Percentiles rank a stretch among this genome's conserved stretches.
phyloP scores from a whole-genome alignment of 1,140 invertebrate genomes.

The Nebria ingens region DNA sequence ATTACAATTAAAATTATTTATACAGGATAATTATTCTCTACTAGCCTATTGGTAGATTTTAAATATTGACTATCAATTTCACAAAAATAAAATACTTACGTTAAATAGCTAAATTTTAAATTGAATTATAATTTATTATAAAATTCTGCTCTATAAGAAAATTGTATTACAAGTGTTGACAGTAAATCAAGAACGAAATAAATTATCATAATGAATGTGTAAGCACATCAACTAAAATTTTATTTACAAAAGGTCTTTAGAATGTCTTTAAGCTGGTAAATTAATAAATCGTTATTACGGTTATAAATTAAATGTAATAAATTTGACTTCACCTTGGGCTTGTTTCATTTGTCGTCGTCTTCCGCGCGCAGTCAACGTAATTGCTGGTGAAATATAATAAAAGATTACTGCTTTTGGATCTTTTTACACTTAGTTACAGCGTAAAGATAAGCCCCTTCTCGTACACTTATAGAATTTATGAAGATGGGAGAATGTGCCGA shows the following conservation, averaged over 20 bases:
- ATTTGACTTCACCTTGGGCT: background rate
- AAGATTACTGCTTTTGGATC: conserved; percentile 1
- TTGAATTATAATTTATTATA: no score
- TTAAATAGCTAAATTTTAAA: no score
- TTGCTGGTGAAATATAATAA: conserved; percentile 8
- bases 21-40: no score
- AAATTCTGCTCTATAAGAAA: no score
- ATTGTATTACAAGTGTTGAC: no score
- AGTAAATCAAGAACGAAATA: no score
- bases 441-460: conserved; percentile 1
- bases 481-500: conserved; percentile 7
- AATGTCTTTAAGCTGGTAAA: background rate
- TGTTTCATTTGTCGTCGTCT: no score
- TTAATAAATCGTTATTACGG: background rate
- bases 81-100: no score
- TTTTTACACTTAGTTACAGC: conserved; percentile 1
- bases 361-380: background rate
- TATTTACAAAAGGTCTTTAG: background rate
- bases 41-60: no score
- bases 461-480: conserved; percentile 1
- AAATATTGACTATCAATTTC: no score
- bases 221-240: background rate
- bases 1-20: no score
- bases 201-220: background rate
- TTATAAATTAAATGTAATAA: background rate